These are phyloP conservation scores for Loris lydekkerianus DNA, from an alignment of 2,797 vertebrate genomes.

Conservation along the genomic window DNA sequence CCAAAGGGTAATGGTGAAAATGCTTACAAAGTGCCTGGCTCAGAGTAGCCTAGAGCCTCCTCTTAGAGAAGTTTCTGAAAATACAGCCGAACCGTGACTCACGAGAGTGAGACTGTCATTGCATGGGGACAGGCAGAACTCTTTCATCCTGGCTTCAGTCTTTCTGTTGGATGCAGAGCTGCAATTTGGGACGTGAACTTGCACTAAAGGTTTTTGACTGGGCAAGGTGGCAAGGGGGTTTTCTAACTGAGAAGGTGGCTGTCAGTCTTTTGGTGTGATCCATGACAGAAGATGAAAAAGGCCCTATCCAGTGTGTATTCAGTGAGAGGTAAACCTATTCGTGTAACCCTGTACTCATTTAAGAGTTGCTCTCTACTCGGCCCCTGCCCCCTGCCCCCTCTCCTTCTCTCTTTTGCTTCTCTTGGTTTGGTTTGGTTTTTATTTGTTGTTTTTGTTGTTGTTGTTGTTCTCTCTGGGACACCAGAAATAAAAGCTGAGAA, in stretches of 20 bases:
- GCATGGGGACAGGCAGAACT: neutral
- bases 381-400: neutral
- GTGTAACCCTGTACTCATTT: slow-evolving; percentile 1
- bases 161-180: neutral
- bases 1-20: neutral
- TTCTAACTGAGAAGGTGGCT: neutral
- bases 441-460: too few species aligned
- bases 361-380: neutral
- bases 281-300: neutral
- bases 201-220: neutral
- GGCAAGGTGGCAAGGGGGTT: neutral
- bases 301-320: neutral
- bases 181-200: neutral
- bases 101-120: neutral
- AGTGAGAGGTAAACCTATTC: neutral
- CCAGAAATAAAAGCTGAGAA: slow-evolving; percentile 69
- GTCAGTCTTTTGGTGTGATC: neutral
- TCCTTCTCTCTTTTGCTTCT: neutral
- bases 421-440: neutral
- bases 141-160: neutral
- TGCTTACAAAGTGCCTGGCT: neutral
- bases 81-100: neutral
- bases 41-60: neutral
- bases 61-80: slow-evolving; percentile 52
- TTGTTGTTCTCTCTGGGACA: slow-evolving; percentile 69